These are phyloP conservation scores for Hemaris fuciformis DNA, from an alignment of 2,888 invertebrate species.

Conservation along the genomic window DNA sequence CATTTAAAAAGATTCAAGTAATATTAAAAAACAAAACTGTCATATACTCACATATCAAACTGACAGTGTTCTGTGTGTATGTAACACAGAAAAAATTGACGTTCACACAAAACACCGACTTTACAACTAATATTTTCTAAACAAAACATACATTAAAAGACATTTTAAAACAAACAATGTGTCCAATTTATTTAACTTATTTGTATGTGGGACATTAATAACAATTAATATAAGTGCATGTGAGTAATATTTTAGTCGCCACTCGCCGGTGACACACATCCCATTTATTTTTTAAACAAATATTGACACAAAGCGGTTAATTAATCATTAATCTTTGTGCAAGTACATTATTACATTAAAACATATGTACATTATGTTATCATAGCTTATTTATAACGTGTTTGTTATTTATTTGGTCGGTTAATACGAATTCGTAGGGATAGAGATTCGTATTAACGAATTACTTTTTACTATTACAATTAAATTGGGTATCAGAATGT, in stretches of 20 bases:
- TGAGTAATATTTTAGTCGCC: neutral
- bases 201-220: too few species aligned
- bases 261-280: neutral
- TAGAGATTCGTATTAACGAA: neutral
- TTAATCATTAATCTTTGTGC: constrained; percentile 11
- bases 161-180: too few species aligned
- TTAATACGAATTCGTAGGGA: neutral
- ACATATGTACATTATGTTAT: neutral
- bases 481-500: too few species aligned
- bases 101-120: too few species aligned
- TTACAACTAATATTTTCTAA: too few species aligned
- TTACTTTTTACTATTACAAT: neutral
- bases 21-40: too few species aligned
- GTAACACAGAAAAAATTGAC: too few species aligned
- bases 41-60: too few species aligned
- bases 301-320: constrained; percentile 8
- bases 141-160: too few species aligned
- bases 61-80: too few species aligned
- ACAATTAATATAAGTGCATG: neutral
- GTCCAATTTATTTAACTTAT: too few species aligned
- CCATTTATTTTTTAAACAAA: constrained; percentile 7
- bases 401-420: neutral
- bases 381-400: neutral
- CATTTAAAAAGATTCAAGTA: too few species aligned
- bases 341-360: constrained; percentile 1